Conservation (phyloP, 2,888 invertebrate genomes). For the Parnassius mnemosyne region DNA sequence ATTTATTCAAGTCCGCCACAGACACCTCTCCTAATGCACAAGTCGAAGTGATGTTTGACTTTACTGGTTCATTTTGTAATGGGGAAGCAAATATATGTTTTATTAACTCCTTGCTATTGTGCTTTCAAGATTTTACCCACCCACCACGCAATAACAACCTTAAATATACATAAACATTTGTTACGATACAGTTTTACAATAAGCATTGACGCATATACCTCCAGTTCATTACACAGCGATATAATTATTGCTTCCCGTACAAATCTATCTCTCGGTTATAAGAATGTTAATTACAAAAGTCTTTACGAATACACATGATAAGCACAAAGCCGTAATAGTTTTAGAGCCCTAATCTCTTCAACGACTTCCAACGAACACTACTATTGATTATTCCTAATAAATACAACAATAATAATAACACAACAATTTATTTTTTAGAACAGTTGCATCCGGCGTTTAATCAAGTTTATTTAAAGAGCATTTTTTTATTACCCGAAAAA, state of each 20-base stretch:
- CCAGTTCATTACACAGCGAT: slow-evolving; percentile 24
- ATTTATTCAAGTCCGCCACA: too few species aligned
- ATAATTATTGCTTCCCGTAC: slow-evolving; percentile 32
- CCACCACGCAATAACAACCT: background rate
- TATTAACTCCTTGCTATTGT: too few species aligned
- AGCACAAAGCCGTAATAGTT: slow-evolving; percentile 11
- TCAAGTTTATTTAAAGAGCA: too few species aligned
- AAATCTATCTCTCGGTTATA: slow-evolving; percentile 36
- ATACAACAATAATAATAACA: slow-evolving; percentile 10
- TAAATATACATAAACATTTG: slow-evolving; percentile 3
- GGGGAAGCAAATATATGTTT: too few species aligned
- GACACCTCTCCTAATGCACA: too few species aligned
- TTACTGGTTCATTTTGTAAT: too few species aligned
- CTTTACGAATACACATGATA: slow-evolving; percentile 43
- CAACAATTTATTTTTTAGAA: slow-evolving; percentile 17
- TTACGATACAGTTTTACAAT: slow-evolving; percentile 6
- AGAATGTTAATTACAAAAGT: slow-evolving; percentile 72
- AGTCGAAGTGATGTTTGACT: too few species aligned
- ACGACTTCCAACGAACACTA: slow-evolving; percentile 4
- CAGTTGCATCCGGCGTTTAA: too few species aligned
- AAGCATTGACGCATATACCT: slow-evolving; percentile 20
- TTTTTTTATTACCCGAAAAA: too few species aligned
- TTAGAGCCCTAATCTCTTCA: slow-evolving; percentile 14
- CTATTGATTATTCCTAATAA: slow-evolving; percentile 12
- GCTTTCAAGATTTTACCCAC: background rate